These are phyloP conservation scores for Coregonus ussuriensis DNA, from an alignment of 2,797 vertebrate genomes.

Conservation along the genomic window DNA sequence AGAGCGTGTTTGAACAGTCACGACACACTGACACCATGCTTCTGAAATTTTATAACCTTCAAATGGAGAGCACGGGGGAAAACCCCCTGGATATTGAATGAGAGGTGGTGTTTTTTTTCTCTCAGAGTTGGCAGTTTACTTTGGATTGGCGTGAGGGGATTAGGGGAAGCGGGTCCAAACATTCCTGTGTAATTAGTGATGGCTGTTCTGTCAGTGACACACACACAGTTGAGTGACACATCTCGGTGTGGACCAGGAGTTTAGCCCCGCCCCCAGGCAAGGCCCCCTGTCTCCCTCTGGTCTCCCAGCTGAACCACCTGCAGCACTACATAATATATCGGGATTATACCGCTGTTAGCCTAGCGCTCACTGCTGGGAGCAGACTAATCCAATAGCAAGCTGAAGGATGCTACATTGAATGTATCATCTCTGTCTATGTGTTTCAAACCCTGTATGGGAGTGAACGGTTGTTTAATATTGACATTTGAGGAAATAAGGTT, in stretches of 20 bases:
- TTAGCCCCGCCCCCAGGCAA: slow-evolving; percentile 4
- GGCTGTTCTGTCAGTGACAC: slow-evolving; percentile 68
- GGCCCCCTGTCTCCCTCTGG: slow-evolving; percentile 11
- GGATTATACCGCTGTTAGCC: slow-evolving; percentile 1
- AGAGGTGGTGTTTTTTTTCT: slow-evolving; percentile 58
- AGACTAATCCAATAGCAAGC: background rate
- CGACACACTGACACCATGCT: slow-evolving; percentile 36
- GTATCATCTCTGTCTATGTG: background rate
- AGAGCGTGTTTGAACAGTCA: slow-evolving; percentile 43
- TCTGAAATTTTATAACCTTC: slow-evolving; percentile 52
- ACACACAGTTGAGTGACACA: slow-evolving; percentile 67
- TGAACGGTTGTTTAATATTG: too few relatives aligned
- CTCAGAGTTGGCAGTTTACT: slow-evolving; percentile 65
- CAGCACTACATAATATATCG: background rate
- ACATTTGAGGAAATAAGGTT: too few relatives aligned
- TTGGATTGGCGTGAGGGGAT: slow-evolving; percentile 74
- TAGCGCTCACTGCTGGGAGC: background rate
- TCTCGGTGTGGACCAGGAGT: slow-evolving; percentile 50
- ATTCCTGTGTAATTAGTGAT: slow-evolving; percentile 81
- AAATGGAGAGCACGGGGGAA: slow-evolving; percentile 46
- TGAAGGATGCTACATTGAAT: background rate
- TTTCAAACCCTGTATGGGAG: background rate
- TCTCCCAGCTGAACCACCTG: background rate
- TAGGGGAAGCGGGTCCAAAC: slow-evolving; percentile 68
- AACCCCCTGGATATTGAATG: slow-evolving; percentile 48